A percentile compares a stretch with the other conserved stretches of the same genome.
Conservation (phyloP, 2,888 invertebrate species). For the Cantharis nigra region DNA sequence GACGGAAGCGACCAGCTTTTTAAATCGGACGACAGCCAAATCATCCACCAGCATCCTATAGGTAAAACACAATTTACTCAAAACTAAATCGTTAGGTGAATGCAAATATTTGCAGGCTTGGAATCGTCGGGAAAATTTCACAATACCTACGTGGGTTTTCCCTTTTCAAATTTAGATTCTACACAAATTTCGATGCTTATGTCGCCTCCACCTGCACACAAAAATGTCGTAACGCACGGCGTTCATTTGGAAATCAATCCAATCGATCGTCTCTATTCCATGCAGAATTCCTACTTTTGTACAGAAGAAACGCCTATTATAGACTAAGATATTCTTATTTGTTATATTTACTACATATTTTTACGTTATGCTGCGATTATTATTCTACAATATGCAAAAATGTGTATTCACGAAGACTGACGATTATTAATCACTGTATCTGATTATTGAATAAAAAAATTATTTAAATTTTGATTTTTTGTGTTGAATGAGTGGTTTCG, state of each 20-base stretch:
- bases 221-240: constrained; percentile 49
- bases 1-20: constrained; percentile 50
- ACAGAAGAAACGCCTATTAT: constrained; percentile 57
- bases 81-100: neutral
- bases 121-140: constrained; percentile 44
- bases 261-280: constrained; percentile 66
- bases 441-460: neutral
- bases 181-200: constrained; percentile 43
- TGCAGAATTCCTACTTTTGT: constrained; percentile 69
- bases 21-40: constrained; percentile 36
- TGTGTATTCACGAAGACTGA: neutral
- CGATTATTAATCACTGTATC: neutral
- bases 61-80: constrained; percentile 34
- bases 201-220: constrained; percentile 52
- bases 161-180: constrained; percentile 41
- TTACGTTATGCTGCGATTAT: neutral
- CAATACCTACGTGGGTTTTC: constrained; percentile 46
- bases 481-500: neutral
- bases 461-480: neutral
- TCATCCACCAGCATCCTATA: constrained; percentile 42
- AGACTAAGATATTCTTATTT: constrained; percentile 36
- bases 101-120: constrained; percentile 6
- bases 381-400: neutral
- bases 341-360: neutral
- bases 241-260: constrained; percentile 54